Evolutionary conservation across 1,140 invertebrate species (phyloP), one percentile per base, ranked within the genome.

Genomic region (Drosophila melanica): DNA sequence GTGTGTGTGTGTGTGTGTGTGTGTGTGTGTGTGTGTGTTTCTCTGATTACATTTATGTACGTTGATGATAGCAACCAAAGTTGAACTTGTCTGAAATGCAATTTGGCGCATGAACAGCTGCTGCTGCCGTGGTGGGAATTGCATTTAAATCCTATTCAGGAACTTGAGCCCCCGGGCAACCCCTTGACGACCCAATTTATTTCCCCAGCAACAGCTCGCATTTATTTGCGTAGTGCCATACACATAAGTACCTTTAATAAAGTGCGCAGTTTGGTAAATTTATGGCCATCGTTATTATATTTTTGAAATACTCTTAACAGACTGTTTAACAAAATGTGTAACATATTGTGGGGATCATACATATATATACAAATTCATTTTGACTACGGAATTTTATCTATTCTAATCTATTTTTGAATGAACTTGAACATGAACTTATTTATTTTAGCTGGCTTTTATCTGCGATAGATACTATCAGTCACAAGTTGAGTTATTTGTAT

Each of bases 61-160:
- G 33, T 10, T 33, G 30, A 7, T 35, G 33, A 35, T 35, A 35
- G 33, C 33, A 33, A 35, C 9, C 33, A 35, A 35, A 35, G 33
- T 35, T 35, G 7, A 35, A 35, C 33, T 35, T 35, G 39, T 14
- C 30, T 50, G 5, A 51, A 72, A 66, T 66, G 62, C 69, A 72
- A 66, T 72, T 72, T 72, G 63, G 45, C 69, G 69, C 69, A 66
- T 72, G 69, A 72, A 72, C 63, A 72, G 69, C 69, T 53, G 69
- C 69, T 53, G 69, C 54, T 44, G 39, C 50, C 64, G 42, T 41
- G 39, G n/a, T 62, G 50, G 20, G 33, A 69, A 64, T 70, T 54
- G 59, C 50, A 55, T 41, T 64, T 50, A 30, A 64, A 44, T 54
- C 39, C 14, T 35, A 51, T 51, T 35, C 16, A 16, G 8, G n/a